Percentiles rank a stretch among this genome's conserved stretches.
Evolutionary conservation across 2,888 invertebrate species (phyloP).

Genomic region (Amorpha juglandis): DNA sequence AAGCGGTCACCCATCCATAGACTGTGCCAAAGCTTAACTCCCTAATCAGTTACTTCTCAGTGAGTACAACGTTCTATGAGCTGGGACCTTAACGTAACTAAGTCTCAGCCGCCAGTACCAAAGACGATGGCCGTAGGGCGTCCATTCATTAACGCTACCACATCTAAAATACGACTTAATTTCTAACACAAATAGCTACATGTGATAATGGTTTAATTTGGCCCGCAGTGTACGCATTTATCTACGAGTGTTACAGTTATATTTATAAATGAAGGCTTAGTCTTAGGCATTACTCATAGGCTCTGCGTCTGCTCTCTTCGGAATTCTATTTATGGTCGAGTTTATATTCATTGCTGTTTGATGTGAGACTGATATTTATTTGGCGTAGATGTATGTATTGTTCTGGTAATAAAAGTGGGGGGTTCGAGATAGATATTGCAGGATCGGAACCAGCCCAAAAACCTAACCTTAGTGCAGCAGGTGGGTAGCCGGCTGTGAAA

Average conservation of each 20-base stretch:
- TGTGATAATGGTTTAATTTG: slow-evolving; percentile 46
- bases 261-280: slow-evolving; percentile 67
- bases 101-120: not conserved
- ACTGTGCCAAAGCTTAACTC: no score
- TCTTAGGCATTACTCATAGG: slow-evolving; percentile 63
- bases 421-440: no score
- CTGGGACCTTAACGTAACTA: not conserved
- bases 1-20: no score
- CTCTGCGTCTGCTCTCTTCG: slow-evolving; percentile 33
- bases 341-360: slow-evolving; percentile 9
- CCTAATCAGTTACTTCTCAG: no score
- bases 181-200: slow-evolving; percentile 39
- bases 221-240: slow-evolving; percentile 60
- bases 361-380: not conserved
- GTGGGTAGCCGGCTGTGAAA: no score
- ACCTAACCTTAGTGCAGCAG: no score
- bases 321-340: slow-evolving; percentile 44
- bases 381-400: not conserved
- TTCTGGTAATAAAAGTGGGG: no score
- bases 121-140: not conserved
- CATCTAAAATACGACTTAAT: slow-evolving; percentile 52
- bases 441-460: no score
- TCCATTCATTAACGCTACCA: not conserved
- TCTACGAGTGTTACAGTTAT: slow-evolving; percentile 73
- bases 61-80: no score